Conservation (phyloP, 1,140 invertebrate genomes). For the Drosophila willistoni region DNA sequence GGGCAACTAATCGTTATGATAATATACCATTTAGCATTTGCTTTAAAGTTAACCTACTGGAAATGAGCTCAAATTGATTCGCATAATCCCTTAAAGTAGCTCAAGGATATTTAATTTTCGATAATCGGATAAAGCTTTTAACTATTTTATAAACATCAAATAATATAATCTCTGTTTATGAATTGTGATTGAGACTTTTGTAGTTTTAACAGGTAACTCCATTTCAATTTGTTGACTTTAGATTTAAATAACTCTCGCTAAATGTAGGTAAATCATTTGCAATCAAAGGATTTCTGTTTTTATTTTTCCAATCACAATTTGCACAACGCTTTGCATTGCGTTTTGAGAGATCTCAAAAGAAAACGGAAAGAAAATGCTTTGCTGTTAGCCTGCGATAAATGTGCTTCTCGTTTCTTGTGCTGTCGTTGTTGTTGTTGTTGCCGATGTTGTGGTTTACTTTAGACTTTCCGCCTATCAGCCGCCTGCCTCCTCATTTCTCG, state of each 20-base stretch:
- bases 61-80: no score
- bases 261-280: constrained; percentile 3
- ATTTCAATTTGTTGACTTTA: no score
- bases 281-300: constrained; percentile 17
- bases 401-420: constrained; percentile 18
- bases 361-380: constrained; percentile 58
- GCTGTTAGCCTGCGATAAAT: constrained; percentile 69
- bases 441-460: constrained; percentile 62
- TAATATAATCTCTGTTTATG: no score
- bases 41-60: no score
- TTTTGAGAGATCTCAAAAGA: neutral
- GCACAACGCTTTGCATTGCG: neutral
- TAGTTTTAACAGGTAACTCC: no score
- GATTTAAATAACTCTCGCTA: neutral
- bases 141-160: neutral
- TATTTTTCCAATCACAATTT: constrained; percentile 9
- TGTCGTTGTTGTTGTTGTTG: no score
- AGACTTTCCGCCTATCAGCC: constrained; percentile 33
- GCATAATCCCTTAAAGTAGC: no score
- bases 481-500: constrained; percentile 2
- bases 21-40: no score
- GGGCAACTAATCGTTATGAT: no score
- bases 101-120: no score
- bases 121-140: neutral
- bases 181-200: no score